These are phyloP conservation scores for Ganaspis brasiliensis DNA, from an alignment of 2,888 invertebrate species.

Conservation along the genomic window DNA sequence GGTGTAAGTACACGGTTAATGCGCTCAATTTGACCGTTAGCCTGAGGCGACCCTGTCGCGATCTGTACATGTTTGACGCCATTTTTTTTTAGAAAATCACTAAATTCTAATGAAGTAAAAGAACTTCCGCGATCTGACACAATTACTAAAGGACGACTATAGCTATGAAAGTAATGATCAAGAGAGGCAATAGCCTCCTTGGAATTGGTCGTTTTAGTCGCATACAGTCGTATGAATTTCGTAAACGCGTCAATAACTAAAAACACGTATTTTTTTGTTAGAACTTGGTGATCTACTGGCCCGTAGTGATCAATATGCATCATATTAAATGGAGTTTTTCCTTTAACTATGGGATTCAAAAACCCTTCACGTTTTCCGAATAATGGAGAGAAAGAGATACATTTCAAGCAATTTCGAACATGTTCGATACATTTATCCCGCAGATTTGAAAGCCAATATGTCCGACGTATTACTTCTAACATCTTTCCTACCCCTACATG, in stretches of 20 bases:
- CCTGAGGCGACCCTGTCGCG: constrained; percentile 57
- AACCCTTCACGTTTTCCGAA: too few species aligned
- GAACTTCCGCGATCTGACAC: constrained; percentile 55
- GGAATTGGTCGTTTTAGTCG: constrained; percentile 45
- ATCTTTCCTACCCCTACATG: too few species aligned
- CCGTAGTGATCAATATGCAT: too few species aligned
- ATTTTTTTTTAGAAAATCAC: constrained; percentile 49
- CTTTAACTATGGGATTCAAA: too few species aligned
- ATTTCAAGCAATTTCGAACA: background rate
- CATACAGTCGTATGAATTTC: constrained; percentile 34
- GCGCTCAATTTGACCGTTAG: constrained; percentile 45
- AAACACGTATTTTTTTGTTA: too few species aligned
- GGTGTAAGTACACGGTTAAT: too few species aligned
- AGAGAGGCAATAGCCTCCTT: constrained; percentile 46
- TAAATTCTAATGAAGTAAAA: constrained; percentile 58
- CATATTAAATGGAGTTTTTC: too few species aligned
- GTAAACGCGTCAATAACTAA: too few species aligned
- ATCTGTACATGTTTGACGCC: constrained; percentile 49
- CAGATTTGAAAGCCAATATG: too few species aligned
- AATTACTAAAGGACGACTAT: constrained; percentile 42
- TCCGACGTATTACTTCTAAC: too few species aligned
- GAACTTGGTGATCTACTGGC: too few species aligned
- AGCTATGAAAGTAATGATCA: constrained; percentile 37
- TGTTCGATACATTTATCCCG: too few species aligned
- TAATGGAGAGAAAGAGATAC: constrained; percentile 45